phyloP scores from a whole-genome alignment of 2,113 vertebrate species.

The Embiotoca jacksoni region DNA sequence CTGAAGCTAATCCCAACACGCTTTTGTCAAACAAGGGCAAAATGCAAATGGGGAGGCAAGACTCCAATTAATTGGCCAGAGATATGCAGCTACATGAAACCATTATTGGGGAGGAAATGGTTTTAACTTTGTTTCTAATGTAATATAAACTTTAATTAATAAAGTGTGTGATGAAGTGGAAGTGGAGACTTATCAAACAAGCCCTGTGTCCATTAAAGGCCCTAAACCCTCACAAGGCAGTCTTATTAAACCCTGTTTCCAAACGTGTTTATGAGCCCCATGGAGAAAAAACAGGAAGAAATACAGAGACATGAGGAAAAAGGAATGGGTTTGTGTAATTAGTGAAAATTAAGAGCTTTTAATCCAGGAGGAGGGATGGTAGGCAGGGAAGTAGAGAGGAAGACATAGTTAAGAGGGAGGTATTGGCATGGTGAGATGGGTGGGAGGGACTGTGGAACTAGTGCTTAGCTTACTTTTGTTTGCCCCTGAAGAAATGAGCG shows the following conservation, averaged over 20 bases:
- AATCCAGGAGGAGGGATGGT: slow-evolving; percentile 79
- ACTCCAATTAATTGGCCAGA: slow-evolving; percentile 84
- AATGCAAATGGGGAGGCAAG: slow-evolving; percentile 67
- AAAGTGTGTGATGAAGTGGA: slow-evolving; percentile 87
- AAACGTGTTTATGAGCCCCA: slow-evolving; percentile 82
- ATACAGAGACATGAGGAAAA: slow-evolving; percentile 83
- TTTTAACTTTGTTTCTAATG: slow-evolving; percentile 86
- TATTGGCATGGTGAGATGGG: slow-evolving; percentile 68
- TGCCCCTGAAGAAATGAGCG: slow-evolving; percentile 80
- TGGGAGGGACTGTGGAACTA: slow-evolving; percentile 70
- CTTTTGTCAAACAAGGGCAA: slow-evolving; percentile 77
- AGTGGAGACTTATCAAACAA: slow-evolving; percentile 88
- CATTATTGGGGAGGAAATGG: slow-evolving; percentile 84
- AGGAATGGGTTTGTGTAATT: slow-evolving; percentile 86
- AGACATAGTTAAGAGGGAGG: slow-evolving; percentile 52
- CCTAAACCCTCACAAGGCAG: slow-evolving; percentile 80
- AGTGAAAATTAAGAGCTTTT: slow-evolving; percentile 86
- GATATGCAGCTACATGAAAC: slow-evolving; percentile 83
- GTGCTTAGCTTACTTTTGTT: slow-evolving; percentile 77
- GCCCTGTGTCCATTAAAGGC: slow-evolving; percentile 85
- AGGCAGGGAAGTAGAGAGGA: slow-evolving; percentile 33
- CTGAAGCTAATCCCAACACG: slow-evolving; percentile 50
- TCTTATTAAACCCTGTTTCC: slow-evolving; percentile 83
- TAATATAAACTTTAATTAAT: slow-evolving; percentile 88
- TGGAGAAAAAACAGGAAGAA: slow-evolving; percentile 77